phyloP scores from a whole-genome alignment of 2,888 invertebrate genomes.

The Holacanthella duospinosa region DNA sequence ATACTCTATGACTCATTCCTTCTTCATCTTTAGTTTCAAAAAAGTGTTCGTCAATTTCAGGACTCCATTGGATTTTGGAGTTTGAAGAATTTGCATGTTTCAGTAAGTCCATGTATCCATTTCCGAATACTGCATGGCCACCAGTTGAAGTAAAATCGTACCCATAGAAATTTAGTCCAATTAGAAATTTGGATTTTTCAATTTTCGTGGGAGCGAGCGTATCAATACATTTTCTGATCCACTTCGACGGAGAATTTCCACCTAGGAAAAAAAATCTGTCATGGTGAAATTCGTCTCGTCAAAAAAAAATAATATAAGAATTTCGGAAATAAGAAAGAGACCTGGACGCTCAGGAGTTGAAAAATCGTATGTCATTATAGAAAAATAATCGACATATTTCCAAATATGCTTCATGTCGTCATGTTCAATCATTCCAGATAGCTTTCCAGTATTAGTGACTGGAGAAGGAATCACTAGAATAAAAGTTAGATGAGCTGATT shows the following conservation, averaged over 20 bases:
- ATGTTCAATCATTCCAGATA: conserved; percentile 55
- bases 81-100: conserved; percentile 56
- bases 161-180: conserved; percentile 90
- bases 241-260: conserved; percentile 76
- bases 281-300: neutral
- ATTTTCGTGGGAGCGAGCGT: conserved; percentile 54
- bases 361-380: conserved; percentile 95
- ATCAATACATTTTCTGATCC: conserved; percentile 68
- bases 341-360: conserved; percentile 71
- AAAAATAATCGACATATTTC: conserved; percentile 69
- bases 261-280: conserved; percentile 51
- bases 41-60: conserved; percentile 68
- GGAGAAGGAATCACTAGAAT: conserved; percentile 74
- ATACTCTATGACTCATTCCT: conserved; percentile 61
- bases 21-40: conserved; percentile 70
- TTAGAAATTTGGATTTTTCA: conserved; percentile 62
- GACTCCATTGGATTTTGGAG: conserved; percentile 58
- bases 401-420: conserved; percentile 67
- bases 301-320: neutral
- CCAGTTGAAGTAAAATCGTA: conserved; percentile 72
- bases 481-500: conserved; percentile 46
- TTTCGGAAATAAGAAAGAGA: conserved; percentile 37
- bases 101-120: conserved; percentile 64
- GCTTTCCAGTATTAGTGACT: conserved; percentile 30
- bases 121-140: conserved; percentile 69